Conservation (phyloP, 2,888 invertebrate genomes). For the Lycophotia porphyrea region DNA sequence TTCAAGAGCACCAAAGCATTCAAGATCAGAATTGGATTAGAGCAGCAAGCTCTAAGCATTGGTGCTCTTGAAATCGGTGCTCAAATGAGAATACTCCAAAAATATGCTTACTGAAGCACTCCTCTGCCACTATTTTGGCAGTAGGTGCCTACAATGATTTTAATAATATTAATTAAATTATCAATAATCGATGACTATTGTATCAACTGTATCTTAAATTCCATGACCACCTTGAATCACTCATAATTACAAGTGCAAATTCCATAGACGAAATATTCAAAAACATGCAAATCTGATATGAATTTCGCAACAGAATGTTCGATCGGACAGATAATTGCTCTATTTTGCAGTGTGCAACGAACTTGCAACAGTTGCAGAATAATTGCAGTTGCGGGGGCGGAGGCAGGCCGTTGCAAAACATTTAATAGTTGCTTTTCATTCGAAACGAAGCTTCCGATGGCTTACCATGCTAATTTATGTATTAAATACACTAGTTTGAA, state of each 20-base stretch:
- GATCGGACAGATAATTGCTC: constrained; percentile 62
- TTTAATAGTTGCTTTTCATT: constrained; percentile 54
- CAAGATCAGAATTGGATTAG: too few relatives aligned
- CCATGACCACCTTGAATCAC: constrained; percentile 15
- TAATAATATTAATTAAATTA: too few relatives aligned
- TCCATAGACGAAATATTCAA: constrained; percentile 3
- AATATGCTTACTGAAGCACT: not conserved
- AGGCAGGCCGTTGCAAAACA: constrained; percentile 47
- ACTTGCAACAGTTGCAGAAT: constrained; percentile 58
- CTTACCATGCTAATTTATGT: constrained; percentile 15
- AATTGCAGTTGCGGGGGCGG: constrained; percentile 51
- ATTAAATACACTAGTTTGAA: constrained; percentile 5
- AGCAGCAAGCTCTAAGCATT: too few relatives aligned
- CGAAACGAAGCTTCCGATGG: constrained; percentile 52
- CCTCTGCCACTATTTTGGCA: not conserved
- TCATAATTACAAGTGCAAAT: constrained; percentile 1
- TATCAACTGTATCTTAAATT: not conserved
- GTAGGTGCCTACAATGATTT: not conserved
- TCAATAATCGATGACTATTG: not conserved
- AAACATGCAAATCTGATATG: constrained; percentile 39
- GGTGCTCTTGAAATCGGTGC: too few relatives aligned
- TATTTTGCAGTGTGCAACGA: constrained; percentile 63
- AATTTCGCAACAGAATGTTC: constrained; percentile 52
- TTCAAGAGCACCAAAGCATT: too few relatives aligned
- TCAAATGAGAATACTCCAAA: too few relatives aligned